Conservation (phyloP, 2,113 vertebrate genomes). For the Muntiacus reevesi region DNA sequence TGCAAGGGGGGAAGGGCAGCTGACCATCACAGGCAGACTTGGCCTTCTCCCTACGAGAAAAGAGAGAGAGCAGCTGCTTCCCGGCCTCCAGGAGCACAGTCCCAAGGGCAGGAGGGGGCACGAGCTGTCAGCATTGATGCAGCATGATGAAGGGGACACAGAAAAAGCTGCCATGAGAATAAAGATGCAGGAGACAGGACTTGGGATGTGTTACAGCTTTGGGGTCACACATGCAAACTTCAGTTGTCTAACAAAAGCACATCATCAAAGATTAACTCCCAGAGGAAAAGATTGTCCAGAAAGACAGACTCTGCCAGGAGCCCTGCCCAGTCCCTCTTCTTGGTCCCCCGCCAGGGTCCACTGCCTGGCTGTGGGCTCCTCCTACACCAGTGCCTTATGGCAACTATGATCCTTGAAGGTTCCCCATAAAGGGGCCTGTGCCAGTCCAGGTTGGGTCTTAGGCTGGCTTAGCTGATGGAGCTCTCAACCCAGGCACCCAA, state of each 20-base stretch:
- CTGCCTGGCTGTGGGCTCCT: neutral
- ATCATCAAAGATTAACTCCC: too few species aligned
- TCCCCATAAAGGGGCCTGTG: neutral
- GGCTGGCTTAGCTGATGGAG: neutral
- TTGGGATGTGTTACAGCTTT: rapidly evolving
- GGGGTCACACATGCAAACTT: rapidly evolving
- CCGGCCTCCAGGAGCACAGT: neutral
- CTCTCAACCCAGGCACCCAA: too few species aligned
- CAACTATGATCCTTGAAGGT: rapidly evolving
- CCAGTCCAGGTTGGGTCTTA: too few species aligned
- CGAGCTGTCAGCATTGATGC: rapidly evolving
- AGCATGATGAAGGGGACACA: rapidly evolving
- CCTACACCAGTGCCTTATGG: neutral
- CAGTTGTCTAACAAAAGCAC: neutral
- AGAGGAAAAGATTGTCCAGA: neutral
- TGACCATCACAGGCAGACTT: neutral
- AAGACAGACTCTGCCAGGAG: neutral
- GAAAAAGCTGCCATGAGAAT: neutral
- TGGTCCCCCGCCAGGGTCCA: rapidly evolving
- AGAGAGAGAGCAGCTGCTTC: rapidly evolving
- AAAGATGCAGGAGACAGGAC: rapidly evolving
- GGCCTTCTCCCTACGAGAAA: too few species aligned
- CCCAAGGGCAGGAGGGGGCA: rapidly evolving
- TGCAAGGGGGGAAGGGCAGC: rapidly evolving
- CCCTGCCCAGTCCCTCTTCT: rapidly evolving